Evolutionary conservation across 2,113 vertebrate genomes (phyloP), one percentile per base, ranked within the genome.

Genomic region (Phaethon lepturus): DNA sequence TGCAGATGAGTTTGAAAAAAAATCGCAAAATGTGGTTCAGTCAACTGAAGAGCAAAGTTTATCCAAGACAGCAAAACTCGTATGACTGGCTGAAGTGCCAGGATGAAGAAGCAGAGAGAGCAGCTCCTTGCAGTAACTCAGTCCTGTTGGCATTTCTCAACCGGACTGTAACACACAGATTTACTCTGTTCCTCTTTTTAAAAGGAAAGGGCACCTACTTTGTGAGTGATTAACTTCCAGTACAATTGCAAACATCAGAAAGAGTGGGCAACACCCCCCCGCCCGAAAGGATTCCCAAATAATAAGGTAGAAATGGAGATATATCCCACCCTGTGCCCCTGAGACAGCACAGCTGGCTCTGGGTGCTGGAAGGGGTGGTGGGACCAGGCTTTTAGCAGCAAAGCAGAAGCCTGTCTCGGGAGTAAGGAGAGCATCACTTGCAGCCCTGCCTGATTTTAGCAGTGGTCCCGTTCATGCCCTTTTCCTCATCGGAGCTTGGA

Each of bases 391-490:
- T 59, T 29, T 71, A 72, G 9, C 8, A 11, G 47, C 15, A 10
- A 12, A 53, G 16, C 22, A 52, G 40, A 59, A 55, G 17, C 0
- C 0, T 45, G 7, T 73, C 18, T 47, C 6, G 40, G 14, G 17
- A 50, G 47, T 13, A 38, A 63, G 64, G 49, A 38, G 17, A 56
- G 18, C 45, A 33, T 42, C n/a, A 3, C 31, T 17, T 20, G 35
- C 22, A 17, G 5, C 7, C 42, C 7, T 11, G 15, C 56, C 26
- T 31, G 7, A 23, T 55, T 55, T 40, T 49, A 38, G 14, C 11
- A 31, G 52, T 0, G 1, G 9, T 62, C 40, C 13, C 3, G 0
- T 29, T 58, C 20, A 4, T 68, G 42, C 33, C 33, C 35, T 29
- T 59, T 64, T 53, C 29, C 25, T 52, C 17, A 14, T 4, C 4